These are phyloP conservation scores for Gila robusta DNA, from an alignment of 2,797 vertebrate genomes.

Conservation along the genomic window DNA sequence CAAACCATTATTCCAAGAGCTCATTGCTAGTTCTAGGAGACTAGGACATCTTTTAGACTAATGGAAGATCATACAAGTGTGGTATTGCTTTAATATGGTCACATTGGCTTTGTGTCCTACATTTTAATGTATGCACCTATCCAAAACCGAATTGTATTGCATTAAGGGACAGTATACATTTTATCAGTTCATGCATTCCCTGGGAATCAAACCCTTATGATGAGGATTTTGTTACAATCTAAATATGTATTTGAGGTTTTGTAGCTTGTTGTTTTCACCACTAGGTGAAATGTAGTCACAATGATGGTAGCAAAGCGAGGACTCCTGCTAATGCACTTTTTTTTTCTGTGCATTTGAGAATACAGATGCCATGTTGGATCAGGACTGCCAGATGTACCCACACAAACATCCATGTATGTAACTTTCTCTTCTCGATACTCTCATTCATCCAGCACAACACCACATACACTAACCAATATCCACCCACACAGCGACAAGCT, in stretches of 20 bases:
- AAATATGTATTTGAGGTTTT: not conserved
- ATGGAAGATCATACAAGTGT: not conserved
- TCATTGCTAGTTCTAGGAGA: not conserved
- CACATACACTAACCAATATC: conserved; percentile 35
- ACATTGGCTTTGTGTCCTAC: not conserved
- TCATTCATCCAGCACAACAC: conserved; percentile 43
- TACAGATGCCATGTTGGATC: conserved; percentile 50
- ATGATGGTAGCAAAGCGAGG: not conserved
- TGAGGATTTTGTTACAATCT: not conserved
- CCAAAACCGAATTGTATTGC: not conserved
- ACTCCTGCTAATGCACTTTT: not conserved
- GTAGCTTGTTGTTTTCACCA: not conserved
- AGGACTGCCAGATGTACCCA: conserved; percentile 14
- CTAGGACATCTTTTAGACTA: not conserved
- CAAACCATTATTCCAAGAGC: not conserved
- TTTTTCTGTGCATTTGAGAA: conserved; percentile 78
- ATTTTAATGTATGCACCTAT: not conserved
- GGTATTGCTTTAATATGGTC: not conserved
- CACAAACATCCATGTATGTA: conserved; percentile 40
- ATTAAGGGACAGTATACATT: not conserved
- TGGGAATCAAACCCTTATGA: not conserved
- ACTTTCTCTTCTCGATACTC: conserved; percentile 21
- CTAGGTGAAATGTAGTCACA: conserved; percentile 6
- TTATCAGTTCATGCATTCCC: not conserved
- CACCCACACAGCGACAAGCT: conserved; percentile 22